phyloP scores from a whole-genome alignment of 1,140 invertebrate species.

The Sweltsa coloradensis region DNA sequence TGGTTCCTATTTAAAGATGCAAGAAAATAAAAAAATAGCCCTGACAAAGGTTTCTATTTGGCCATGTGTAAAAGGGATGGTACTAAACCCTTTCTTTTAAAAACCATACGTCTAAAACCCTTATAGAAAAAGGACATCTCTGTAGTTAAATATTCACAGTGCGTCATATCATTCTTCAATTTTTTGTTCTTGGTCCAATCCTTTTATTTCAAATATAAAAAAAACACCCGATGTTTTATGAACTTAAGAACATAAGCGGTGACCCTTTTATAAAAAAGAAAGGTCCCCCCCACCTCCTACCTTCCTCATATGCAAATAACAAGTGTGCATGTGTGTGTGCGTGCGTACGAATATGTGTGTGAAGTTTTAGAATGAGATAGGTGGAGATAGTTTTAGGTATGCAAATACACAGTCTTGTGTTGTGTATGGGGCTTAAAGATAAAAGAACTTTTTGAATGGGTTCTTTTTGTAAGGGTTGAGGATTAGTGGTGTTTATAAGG shows the following conservation, averaged over 20 bases:
- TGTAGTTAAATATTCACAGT: background rate
- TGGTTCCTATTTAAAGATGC: conserved; percentile 7
- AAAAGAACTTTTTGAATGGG: no score
- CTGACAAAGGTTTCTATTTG: conserved; percentile 2
- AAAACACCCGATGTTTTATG: background rate
- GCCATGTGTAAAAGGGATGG: background rate
- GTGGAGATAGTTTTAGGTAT: no score
- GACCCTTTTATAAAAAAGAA: conserved; percentile 6
- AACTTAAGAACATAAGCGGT: conserved; percentile 8
- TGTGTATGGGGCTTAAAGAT: no score
- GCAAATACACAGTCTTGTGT: no score
- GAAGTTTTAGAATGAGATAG: no score
- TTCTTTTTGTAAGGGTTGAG: no score
- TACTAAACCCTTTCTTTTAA: background rate
- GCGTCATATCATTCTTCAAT: background rate
- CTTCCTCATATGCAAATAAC: no score
- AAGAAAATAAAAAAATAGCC: conserved; percentile 1
- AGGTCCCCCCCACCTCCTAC: no score
- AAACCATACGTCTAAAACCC: background rate
- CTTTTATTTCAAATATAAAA: conserved; percentile 10
- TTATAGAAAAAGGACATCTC: conserved; percentile 2
- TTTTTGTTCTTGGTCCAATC: background rate
- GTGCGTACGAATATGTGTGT: no score
- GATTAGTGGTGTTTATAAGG: no score
- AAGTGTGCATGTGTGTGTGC: no score